Evolutionary conservation across 2,888 invertebrate genomes (phyloP).

Genomic region (Macrophya annulata): DNA sequence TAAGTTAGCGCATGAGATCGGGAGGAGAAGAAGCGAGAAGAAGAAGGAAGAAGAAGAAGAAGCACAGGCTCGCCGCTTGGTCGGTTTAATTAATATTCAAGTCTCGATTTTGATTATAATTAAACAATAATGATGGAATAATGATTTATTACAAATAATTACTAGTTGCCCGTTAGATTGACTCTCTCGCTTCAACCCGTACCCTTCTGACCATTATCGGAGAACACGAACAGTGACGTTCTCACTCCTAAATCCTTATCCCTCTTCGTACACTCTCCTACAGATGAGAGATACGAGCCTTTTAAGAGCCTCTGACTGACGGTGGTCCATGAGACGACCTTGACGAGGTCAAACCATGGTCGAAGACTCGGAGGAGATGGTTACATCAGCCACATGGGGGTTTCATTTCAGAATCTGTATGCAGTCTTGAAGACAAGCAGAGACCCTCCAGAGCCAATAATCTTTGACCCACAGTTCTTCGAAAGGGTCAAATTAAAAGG

Average conservation of each 20-base stretch:
- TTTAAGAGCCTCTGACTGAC: constrained; percentile 34
- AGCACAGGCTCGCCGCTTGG: constrained; percentile 42
- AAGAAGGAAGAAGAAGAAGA: constrained; percentile 11
- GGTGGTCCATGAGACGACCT: constrained; percentile 49
- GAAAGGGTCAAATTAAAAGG: no score
- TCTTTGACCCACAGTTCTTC: background rate
- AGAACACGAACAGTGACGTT: constrained; percentile 16
- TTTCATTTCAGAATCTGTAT: background rate
- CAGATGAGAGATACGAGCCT: constrained; percentile 30
- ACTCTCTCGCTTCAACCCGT: constrained; percentile 58
- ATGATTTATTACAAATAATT: constrained; percentile 76
- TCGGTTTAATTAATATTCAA: constrained; percentile 74
- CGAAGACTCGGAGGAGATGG: constrained; percentile 8
- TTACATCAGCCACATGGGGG: constrained; percentile 13
- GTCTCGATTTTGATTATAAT: constrained; percentile 75
- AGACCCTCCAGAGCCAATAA: background rate
- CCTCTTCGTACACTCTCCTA: background rate
- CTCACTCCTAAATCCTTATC: constrained; percentile 30
- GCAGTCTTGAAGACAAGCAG: background rate
- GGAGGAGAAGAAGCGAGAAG: background rate
- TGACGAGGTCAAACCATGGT: constrained; percentile 42
- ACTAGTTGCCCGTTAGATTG: constrained; percentile 70
- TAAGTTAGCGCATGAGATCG: constrained; percentile 51
- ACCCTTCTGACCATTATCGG: background rate
- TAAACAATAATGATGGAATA: constrained; percentile 76